These are phyloP conservation scores for Batillaria attramentaria DNA, from an alignment of 1,140 invertebrate species.

Conservation along the genomic window DNA sequence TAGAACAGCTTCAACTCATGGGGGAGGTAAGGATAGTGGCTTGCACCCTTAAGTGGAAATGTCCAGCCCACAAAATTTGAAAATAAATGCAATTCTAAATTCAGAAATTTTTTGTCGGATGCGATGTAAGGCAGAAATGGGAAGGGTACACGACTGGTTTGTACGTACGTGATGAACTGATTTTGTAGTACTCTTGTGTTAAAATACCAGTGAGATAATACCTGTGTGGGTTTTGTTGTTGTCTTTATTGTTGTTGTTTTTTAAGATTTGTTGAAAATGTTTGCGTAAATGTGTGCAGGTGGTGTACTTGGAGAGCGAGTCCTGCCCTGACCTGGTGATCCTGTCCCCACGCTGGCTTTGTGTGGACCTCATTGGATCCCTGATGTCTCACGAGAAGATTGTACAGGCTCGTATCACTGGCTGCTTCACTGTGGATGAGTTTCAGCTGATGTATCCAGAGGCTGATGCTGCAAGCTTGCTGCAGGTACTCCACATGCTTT, in stretches of 20 bases:
- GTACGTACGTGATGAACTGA: no score
- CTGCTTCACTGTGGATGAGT: constrained; percentile 84
- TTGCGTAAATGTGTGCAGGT: no score
- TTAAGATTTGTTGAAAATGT: no score
- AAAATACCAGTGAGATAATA: no score
- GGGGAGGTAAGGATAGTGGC: constrained; percentile 76
- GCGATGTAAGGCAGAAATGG: not conserved
- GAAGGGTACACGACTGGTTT: no score
- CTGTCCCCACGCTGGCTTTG: constrained; percentile 84
- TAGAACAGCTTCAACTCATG: constrained; percentile 81
- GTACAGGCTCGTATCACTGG: constrained; percentile 81
- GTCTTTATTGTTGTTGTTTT: no score
- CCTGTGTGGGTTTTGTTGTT: no score
- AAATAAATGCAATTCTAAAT: no score
- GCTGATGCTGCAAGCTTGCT: constrained; percentile 75
- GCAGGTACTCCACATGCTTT: constrained; percentile 28
- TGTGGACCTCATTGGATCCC: constrained; percentile 80
- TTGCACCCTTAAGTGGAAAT: not conserved
- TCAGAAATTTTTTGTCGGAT: not conserved
- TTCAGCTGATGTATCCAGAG: constrained; percentile 83
- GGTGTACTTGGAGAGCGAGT: constrained; percentile 74
- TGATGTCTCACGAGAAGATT: constrained; percentile 80
- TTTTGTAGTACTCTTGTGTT: no score
- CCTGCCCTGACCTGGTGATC: constrained; percentile 80
- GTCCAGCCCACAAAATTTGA: no score